Conservation (phyloP, 2,888 invertebrate genomes). For the Aphodius granarius region DNA sequence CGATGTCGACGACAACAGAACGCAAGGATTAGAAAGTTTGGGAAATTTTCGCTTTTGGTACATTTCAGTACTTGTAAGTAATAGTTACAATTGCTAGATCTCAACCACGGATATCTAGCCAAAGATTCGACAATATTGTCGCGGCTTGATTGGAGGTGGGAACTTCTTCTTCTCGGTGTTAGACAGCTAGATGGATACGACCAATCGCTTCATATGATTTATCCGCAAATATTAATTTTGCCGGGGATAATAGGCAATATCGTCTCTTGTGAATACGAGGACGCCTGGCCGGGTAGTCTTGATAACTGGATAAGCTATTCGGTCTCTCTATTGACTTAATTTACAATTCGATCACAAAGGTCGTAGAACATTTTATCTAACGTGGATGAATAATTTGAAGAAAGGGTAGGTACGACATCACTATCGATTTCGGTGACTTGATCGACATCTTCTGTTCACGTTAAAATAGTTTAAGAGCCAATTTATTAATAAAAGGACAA, state of each 20-base stretch:
- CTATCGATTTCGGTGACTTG: too few species aligned
- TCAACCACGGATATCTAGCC: too few species aligned
- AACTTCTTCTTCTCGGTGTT: background rate
- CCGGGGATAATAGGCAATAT: background rate
- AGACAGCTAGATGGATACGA: background rate
- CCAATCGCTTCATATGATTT: background rate
- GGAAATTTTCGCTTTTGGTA: too few species aligned
- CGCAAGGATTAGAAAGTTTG: too few species aligned
- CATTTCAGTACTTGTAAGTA: too few species aligned
- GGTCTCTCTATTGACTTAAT: background rate
- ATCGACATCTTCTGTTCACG: too few species aligned
- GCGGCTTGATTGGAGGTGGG: background rate
- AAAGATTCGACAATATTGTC: too few species aligned
- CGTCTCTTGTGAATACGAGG: background rate
- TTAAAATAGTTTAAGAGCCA: too few species aligned
- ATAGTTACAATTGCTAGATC: too few species aligned
- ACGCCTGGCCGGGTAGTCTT: background rate
- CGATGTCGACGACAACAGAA: background rate
- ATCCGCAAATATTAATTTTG: constrained; percentile 11
- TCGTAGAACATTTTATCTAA: background rate
- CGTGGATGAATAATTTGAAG: too few species aligned
- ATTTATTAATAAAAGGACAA: too few species aligned
- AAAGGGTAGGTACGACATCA: too few species aligned
- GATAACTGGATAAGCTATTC: constrained; percentile 2
- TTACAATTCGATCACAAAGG: background rate